Conservation (phyloP, 2,888 invertebrate genomes). For the Tridacna gigas region DNA sequence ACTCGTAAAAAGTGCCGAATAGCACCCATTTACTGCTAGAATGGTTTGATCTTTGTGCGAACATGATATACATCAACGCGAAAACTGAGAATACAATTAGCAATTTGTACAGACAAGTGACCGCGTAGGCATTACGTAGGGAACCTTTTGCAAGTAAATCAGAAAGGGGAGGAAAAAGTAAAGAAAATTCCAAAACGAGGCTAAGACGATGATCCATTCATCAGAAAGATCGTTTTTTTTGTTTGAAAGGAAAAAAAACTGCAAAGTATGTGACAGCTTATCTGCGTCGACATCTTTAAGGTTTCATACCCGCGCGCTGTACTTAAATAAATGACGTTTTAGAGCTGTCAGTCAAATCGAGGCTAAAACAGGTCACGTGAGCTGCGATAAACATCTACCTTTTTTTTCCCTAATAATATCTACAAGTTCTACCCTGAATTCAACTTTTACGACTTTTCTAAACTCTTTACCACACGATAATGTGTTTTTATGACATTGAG, state of each 20-base stretch:
- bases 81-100: constrained; percentile 8
- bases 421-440: not conserved
- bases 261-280: not conserved
- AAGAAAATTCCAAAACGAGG: too few species aligned
- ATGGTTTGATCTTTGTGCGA: constrained; percentile 12
- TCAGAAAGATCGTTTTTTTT: not conserved
- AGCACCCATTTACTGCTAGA: not conserved
- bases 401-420: not conserved
- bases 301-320: not conserved
- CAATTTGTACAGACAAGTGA: not conserved
- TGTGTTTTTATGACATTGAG: too few species aligned
- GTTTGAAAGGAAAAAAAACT: not conserved
- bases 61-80: not conserved
- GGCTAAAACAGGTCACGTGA: constrained; percentile 1
- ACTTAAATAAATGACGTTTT: not conserved
- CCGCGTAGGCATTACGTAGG: too few species aligned
- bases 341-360: constrained; percentile 6
- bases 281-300: not conserved
- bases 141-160: too few species aligned
- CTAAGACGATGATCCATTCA: not conserved
- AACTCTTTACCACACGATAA: not conserved
- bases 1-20: constrained; percentile 13
- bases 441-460: not conserved
- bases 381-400: not conserved
- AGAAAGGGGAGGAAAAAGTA: too few species aligned